A percentile compares a stretch with the other conserved stretches of the same genome.
phyloP scores from a whole-genome alignment of 2,888 invertebrate genomes.

The Pegoplata infirma region DNA sequence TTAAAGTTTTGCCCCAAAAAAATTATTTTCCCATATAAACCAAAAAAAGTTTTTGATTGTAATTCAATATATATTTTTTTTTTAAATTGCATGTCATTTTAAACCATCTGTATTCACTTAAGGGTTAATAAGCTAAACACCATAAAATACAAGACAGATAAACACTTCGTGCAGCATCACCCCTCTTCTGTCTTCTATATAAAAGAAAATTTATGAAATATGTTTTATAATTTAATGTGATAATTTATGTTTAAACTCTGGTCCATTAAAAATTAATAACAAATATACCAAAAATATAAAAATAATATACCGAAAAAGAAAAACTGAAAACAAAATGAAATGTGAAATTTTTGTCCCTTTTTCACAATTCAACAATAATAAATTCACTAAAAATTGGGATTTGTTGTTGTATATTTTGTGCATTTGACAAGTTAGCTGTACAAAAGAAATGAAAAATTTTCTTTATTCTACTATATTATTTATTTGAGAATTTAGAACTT shows the following conservation, averaged over 20 bases:
- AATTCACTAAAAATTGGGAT: conserved; percentile 6
- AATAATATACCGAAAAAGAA: neutral
- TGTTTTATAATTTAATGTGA: conserved; percentile 27
- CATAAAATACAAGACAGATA: neutral
- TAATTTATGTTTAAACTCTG: conserved; percentile 38
- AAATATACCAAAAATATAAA: conserved; percentile 12
- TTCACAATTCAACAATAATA: conserved; percentile 30
- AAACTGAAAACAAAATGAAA: conserved; percentile 5
- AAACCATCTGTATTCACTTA: too few relatives aligned
- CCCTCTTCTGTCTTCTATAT: neutral
- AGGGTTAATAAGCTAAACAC: too few relatives aligned
- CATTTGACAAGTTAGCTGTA: conserved; percentile 24
- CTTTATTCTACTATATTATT: neutral
- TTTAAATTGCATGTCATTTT: too few relatives aligned
- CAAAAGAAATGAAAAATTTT: neutral
- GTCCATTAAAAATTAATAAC: conserved; percentile 54
- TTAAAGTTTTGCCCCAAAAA: too few relatives aligned
- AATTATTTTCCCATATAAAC: too few relatives aligned
- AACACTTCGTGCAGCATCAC: too few relatives aligned
- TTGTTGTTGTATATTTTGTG: too few relatives aligned
- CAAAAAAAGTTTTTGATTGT: too few relatives aligned
- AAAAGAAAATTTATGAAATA: neutral
- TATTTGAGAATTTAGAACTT: too few relatives aligned
- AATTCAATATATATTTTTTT: too few relatives aligned
- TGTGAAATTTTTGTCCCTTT: conserved; percentile 24